Evolutionary conservation across 2,113 vertebrate genomes (phyloP).

Genomic region (Oostethus manadensis): DNA sequence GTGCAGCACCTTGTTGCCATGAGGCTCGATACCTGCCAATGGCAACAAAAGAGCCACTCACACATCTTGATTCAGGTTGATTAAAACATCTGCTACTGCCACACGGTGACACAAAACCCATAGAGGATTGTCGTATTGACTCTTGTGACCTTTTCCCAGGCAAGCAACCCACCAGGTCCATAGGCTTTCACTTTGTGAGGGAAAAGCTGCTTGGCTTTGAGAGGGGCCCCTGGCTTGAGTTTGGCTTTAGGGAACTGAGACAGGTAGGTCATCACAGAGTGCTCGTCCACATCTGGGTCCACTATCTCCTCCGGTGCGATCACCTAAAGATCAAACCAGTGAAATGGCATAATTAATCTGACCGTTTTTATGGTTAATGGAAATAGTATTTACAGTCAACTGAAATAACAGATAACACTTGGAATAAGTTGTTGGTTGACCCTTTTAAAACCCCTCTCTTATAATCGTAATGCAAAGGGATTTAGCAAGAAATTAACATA

Average conservation of each 20-base stretch:
- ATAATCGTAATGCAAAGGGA: constrained; percentile 25
- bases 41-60: constrained; percentile 7
- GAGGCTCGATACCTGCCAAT: constrained; percentile 82
- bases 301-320: constrained; percentile 93
- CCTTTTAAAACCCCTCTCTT: constrained; percentile 7
- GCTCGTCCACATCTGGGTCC: constrained; percentile 90
- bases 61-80: background rate
- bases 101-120: constrained; percentile 11
- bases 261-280: constrained; percentile 93
- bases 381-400: background rate
- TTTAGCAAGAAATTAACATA: constrained; percentile 38
- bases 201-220: constrained; percentile 79
- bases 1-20: constrained; percentile 87
- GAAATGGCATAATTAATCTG: background rate
- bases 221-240: constrained; percentile 84
- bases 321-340: constrained; percentile 67
- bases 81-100: background rate
- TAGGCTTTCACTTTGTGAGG: constrained; percentile 85
- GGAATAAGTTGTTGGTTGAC: background rate
- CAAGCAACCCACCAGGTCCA: constrained; percentile 77
- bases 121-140: background rate
- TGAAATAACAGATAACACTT: background rate
- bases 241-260: constrained; percentile 94
- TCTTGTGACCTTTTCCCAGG: background rate
- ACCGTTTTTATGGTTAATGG: background rate